Evolutionary conservation across 1,140 invertebrate genomes (phyloP).

Genomic region (Ceratoteleas bidentatus): DNA sequence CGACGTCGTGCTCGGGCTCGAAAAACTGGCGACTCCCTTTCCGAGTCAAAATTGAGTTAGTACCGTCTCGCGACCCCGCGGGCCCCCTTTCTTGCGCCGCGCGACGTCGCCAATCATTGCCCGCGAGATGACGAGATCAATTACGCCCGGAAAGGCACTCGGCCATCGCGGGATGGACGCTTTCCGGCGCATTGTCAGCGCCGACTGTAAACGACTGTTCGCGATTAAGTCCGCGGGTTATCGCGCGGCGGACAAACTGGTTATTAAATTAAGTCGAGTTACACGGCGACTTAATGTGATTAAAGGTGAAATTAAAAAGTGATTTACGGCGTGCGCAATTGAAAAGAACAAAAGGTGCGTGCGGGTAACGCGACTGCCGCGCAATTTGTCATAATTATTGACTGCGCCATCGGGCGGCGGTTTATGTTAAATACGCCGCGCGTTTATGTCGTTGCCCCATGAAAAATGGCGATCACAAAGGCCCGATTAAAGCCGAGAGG

Average conservation of each 20-base stretch:
- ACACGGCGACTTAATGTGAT: constrained; percentile 41
- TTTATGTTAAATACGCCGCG: no score
- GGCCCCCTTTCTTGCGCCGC: constrained; percentile 11
- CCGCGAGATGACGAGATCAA: constrained; percentile 39
- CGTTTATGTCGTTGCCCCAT: no score
- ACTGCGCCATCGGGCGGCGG: no score
- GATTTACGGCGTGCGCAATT: constrained; percentile 29
- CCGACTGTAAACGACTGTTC: constrained; percentile 33
- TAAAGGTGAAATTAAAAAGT: constrained; percentile 20
- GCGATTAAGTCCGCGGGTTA: constrained; percentile 18
- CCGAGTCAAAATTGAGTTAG: constrained; percentile 71
- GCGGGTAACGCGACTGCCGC: constrained; percentile 2
- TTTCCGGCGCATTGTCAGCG: no score
- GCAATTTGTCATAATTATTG: neutral
- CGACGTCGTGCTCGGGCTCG: constrained; percentile 57
- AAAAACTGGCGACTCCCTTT: constrained; percentile 69
- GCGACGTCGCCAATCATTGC: constrained; percentile 12
- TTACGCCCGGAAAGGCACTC: constrained; percentile 28
- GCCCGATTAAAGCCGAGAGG: no score
- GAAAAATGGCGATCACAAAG: no score
- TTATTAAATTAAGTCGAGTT: constrained; percentile 48
- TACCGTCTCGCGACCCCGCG: constrained; percentile 24
- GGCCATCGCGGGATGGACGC: constrained; percentile 20
- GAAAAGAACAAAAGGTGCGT: neutral
- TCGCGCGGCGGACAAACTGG: constrained; percentile 30